These are phyloP conservation scores for Tympanuchus pallidicinctus DNA, from an alignment of 2,113 vertebrate genomes.

Conservation along the genomic window DNA sequence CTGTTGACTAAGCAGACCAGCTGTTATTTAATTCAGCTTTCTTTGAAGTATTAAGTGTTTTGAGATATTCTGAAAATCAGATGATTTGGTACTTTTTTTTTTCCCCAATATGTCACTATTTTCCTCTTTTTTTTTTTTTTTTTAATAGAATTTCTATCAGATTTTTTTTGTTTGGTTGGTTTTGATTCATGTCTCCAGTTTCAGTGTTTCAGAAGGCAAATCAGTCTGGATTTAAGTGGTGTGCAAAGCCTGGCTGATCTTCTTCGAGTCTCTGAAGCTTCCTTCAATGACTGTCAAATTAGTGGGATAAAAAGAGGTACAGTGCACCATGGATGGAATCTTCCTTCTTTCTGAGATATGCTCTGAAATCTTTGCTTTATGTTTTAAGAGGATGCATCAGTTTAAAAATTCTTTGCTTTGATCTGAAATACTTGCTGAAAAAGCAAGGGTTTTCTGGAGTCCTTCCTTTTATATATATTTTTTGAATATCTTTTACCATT, in stretches of 20 bases:
- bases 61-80: neutral
- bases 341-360: neutral
- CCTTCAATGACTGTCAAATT: neutral
- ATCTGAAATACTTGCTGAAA: slow-evolving; percentile 7
- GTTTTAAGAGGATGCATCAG: neutral
- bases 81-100: neutral
- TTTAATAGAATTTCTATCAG: neutral
- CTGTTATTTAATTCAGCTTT: neutral
- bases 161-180: neutral
- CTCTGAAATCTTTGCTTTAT: neutral
- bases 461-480: neutral
- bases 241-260: neutral
- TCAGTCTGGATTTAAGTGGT: neutral
- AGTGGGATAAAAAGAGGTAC: neutral
- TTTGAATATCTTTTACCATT: neutral
- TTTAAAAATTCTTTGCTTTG: slow-evolving; percentile 7
- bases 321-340: neutral
- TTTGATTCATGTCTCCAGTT: neutral
- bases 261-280: neutral
- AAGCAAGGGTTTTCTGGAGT: neutral
- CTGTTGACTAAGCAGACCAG: neutral
- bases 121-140: neutral
- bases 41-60: neutral
- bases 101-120: neutral
- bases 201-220: slow-evolving; percentile 13